phyloP scores from a whole-genome alignment of 2,797 vertebrate species.

The Notoglanidium macrostoma region DNA sequence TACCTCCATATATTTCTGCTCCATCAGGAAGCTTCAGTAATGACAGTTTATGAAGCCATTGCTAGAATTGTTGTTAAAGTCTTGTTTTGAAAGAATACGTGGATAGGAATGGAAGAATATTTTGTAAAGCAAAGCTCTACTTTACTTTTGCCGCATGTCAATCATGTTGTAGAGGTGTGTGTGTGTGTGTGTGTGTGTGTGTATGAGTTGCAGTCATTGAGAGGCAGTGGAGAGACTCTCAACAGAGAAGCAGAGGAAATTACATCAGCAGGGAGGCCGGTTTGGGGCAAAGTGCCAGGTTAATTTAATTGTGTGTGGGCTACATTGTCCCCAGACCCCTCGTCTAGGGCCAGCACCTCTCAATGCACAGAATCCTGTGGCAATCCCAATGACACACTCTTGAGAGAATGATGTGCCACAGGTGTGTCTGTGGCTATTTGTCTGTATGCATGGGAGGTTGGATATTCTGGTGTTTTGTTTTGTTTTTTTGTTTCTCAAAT shows the following conservation, averaged over 20 bases:
- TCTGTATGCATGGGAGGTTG: neutral
- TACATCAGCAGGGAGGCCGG: constrained; percentile 72
- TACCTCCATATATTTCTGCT: constrained; percentile 14
- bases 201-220: constrained; percentile 35
- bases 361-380: constrained; percentile 9
- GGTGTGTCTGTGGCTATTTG: neutral
- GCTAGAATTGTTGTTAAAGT: constrained; percentile 34
- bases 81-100: constrained; percentile 45
- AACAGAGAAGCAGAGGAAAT: constrained; percentile 70
- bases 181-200: constrained; percentile 32
- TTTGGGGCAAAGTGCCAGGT: constrained; percentile 66
- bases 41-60: constrained; percentile 48
- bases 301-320: constrained; percentile 64
- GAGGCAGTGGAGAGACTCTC: constrained; percentile 53
- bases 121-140: constrained; percentile 8
- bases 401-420: neutral
- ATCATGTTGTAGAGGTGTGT: constrained; percentile 29
- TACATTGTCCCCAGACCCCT: constrained; percentile 55
- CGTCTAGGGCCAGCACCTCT: constrained; percentile 37
- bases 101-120: constrained; percentile 20
- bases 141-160: constrained; percentile 25
- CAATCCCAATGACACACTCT: constrained; percentile 8
- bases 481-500: neutral
- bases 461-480: neutral
- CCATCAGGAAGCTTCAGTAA: constrained; percentile 48